Evolutionary conservation across 2,113 vertebrate species (phyloP).

Genomic region (Phrynosoma platyrhinos): DNA sequence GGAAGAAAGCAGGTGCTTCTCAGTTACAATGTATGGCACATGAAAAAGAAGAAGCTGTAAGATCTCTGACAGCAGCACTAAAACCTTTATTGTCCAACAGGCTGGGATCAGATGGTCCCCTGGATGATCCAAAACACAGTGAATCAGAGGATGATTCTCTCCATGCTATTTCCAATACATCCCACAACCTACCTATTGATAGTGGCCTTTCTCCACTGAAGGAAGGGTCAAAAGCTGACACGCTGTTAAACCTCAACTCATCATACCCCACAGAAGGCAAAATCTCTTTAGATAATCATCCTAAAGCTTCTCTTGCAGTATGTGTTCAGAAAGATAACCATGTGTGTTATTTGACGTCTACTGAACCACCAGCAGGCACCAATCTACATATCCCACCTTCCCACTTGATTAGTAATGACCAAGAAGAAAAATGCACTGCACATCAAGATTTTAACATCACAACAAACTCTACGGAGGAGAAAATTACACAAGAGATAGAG

Average conservation of each 20-base stretch:
- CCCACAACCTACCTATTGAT: constrained; percentile 42
- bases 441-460: accelerated
- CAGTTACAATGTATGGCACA: background rate
- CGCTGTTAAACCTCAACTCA: background rate
- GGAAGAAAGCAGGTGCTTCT: constrained; percentile 10
- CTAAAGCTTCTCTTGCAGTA: constrained; percentile 36
- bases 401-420: constrained; percentile 30
- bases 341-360: constrained; percentile 31
- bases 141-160: constrained; percentile 13
- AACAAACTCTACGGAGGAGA: background rate
- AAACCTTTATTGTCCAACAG: background rate
- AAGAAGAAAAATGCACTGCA: constrained; percentile 21
- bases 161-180: constrained; percentile 33
- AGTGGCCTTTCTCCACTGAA: background rate
- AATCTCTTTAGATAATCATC: constrained; percentile 21
- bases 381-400: constrained; percentile 38
- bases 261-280: constrained; percentile 33
- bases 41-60: constrained; percentile 28
- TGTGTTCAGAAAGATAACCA: constrained; percentile 49
- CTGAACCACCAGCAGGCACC: constrained; percentile 33
- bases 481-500: background rate
- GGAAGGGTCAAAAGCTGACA: constrained; percentile 37
- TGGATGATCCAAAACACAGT: constrained; percentile 35
- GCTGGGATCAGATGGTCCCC: constrained; percentile 39
- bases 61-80: background rate